Conservation (phyloP, 2,888 invertebrate genomes). For the Ashinkailepas kermadecensis region DNA sequence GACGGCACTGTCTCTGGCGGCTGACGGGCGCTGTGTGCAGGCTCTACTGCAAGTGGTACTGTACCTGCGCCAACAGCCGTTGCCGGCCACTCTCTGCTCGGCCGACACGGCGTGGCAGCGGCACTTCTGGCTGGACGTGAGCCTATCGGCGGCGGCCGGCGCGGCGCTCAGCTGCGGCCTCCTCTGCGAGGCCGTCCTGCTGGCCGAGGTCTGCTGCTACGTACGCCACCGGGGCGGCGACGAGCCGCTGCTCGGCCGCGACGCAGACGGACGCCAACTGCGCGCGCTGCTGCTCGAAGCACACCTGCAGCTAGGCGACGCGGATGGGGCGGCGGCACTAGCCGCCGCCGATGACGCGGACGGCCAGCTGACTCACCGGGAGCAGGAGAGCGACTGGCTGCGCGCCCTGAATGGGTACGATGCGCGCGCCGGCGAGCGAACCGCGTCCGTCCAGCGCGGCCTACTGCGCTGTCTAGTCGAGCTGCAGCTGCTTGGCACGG, state of each 20-base stretch:
- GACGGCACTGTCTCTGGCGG: neutral
- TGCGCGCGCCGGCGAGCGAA: too few species aligned
- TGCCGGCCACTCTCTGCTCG: neutral
- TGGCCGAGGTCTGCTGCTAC: slow-evolving; percentile 19
- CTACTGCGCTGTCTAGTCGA: neutral
- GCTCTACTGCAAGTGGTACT: neutral
- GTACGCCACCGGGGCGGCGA: neutral
- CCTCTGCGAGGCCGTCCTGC: slow-evolving; percentile 8
- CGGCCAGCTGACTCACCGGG: neutral
- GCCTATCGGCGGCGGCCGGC: neutral
- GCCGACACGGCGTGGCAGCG: neutral
- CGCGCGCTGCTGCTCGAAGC: neutral
- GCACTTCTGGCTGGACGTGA: neutral
- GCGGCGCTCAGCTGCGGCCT: neutral
- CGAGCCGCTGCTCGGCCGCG: neutral
- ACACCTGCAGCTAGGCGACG: neutral
- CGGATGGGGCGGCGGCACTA: slow-evolving; percentile 2
- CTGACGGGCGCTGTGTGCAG: neutral
- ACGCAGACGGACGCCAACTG: neutral
- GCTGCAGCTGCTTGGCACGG: neutral
- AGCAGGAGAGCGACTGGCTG: neutral
- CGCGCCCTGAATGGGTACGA: neutral
- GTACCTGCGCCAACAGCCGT: slow-evolving; percentile 9
- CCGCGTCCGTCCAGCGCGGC: neutral
- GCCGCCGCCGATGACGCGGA: neutral